Base-by-base conservation (phyloP, 2,888 invertebrate genomes). In the Stomorhina lunata region DNA sequence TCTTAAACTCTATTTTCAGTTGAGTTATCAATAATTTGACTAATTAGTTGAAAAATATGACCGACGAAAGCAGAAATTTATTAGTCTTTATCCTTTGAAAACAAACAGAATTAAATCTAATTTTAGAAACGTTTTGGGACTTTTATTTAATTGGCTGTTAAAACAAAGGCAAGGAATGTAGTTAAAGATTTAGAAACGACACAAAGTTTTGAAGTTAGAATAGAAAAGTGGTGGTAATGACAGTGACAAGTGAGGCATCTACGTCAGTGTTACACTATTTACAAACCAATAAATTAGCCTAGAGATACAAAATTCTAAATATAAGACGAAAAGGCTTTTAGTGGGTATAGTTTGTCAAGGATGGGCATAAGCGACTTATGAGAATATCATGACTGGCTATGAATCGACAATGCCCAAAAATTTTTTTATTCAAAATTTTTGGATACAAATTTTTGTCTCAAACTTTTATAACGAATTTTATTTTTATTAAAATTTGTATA, bases 221-320 rank as follows among this genome's bases (percentile, higher is more conserved):
- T 12, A 15, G 37, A 27, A 71, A 66, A 25, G 22, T 65, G 37
- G 57, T 71, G 65, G 59, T 43, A 76, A 65, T 76, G 57, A 68
- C 57, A 69, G 57, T 37, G 57, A 65, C 68, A 80, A 77, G 34
- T 68, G 59, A 61, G 61, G 66, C 76, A 37, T 61, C 68, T 66
- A 55, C 68, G 68, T 72, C 66, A 66, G 43, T 61, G 27, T 59
- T 29, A 32, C 2, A 32, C 22, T 25, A 59, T 48, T 69, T 27
- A 43, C 22, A 32, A 27, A 53, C 12, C 20, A 45, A 68, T 25
- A 59, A 48, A 68, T 53, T 65, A n/a, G n/a, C 43, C 4, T 22
- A 29, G 3, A n/a, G 22, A n/a, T 25, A 17, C 40, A 53, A 43
- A 25, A 48, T 59, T 1, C 32, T 3, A 10, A 53, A 9, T 1